Evolutionary conservation across 2,888 invertebrate genomes (phyloP).

Genomic region (Tolmerus cingulatus): DNA sequence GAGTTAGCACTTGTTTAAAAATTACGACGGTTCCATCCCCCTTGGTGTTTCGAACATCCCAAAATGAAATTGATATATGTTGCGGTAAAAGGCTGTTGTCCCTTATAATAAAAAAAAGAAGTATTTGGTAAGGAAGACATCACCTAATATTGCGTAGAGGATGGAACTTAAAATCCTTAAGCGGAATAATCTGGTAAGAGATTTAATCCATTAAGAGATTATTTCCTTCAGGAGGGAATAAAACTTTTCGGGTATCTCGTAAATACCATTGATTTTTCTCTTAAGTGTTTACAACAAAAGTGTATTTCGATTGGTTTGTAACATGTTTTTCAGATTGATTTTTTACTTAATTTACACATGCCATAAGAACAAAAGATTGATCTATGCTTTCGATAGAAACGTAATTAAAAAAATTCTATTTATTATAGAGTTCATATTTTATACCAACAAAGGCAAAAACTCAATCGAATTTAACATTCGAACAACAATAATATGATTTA

Average conservation of each 20-base stretch:
- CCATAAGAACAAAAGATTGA: background rate
- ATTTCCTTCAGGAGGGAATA: background rate
- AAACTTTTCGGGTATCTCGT: background rate
- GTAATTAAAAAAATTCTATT: background rate
- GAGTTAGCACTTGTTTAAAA: background rate
- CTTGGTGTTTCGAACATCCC: background rate
- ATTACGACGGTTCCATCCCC: background rate
- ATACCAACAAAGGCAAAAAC: background rate
- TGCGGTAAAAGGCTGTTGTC: background rate
- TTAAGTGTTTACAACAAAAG: background rate
- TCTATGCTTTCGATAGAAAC: background rate
- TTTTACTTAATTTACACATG: background rate
- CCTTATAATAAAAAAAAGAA: background rate
- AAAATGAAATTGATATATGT: background rate
- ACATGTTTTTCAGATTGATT: background rate
- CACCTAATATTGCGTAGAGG: background rate
- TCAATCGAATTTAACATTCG: background rate
- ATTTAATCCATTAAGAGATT: background rate
- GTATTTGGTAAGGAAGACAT: background rate
- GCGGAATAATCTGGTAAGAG: background rate
- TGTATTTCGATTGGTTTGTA: background rate
- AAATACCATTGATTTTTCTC: background rate
- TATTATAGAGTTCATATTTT: background rate
- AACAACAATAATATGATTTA: background rate
- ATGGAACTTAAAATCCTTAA: background rate